A percentile compares a stretch with the other conserved stretches of the same genome.
Evolutionary conservation across 1,140 invertebrate genomes (phyloP).

Genomic region (Phymorhynchus buccinoides): DNA sequence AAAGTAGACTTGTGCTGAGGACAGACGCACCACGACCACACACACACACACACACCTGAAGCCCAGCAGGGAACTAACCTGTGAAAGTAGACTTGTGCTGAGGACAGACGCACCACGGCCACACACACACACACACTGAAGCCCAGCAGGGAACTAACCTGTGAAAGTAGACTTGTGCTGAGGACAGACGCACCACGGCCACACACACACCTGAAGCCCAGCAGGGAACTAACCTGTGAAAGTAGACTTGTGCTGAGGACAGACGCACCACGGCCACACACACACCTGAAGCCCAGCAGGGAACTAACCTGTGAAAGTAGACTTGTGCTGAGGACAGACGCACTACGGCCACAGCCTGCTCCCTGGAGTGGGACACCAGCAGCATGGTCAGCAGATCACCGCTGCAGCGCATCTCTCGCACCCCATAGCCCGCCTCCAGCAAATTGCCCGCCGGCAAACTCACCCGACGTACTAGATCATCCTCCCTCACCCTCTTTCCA

Average conservation of each 20-base stretch:
- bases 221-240: background rate
- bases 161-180: background rate
- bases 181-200: background rate
- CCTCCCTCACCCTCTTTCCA: background rate
- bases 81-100: background rate
- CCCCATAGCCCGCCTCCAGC: background rate
- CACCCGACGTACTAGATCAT: background rate
- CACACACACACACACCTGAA: too few relatives aligned
- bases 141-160: background rate
- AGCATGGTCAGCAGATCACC: background rate
- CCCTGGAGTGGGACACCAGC: conserved; percentile 18
- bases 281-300: too few relatives aligned
- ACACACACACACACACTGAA: background rate
- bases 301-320: conserved; percentile 3
- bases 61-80: background rate
- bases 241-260: background rate
- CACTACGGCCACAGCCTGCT: background rate
- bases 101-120: background rate
- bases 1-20: background rate
- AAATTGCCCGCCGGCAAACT: background rate
- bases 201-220: too few relatives aligned
- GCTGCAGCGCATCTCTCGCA: background rate
- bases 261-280: background rate
- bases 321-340: background rate
- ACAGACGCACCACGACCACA: background rate